phyloP scores from a whole-genome alignment of 2,113 vertebrate genomes.

The Benitochromis conjunctus region DNA sequence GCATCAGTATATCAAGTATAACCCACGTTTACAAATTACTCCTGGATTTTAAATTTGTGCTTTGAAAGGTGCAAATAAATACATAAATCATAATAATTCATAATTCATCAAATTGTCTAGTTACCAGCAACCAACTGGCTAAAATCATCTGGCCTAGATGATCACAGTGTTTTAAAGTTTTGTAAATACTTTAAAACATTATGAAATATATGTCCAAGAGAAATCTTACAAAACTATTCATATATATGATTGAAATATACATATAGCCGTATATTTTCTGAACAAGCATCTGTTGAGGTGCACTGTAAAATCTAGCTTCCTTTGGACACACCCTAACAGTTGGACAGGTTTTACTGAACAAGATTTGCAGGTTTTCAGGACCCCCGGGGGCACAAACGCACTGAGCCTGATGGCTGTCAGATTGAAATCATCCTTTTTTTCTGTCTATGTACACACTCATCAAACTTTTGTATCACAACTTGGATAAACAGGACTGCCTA shows the following conservation, averaged over 20 bases:
- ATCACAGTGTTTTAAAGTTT: no score
- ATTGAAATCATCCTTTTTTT: background rate
- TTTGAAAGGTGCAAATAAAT: background rate
- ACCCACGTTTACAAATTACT: background rate
- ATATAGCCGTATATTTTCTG: background rate
- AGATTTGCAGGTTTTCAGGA: background rate
- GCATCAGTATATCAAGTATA: background rate
- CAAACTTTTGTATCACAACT: background rate
- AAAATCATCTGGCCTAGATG: no score
- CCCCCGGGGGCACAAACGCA: rapidly evolving
- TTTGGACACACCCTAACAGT: rapidly evolving
- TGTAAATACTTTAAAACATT: no score
- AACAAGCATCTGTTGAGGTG: background rate
- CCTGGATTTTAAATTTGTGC: background rate
- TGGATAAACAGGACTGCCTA: background rate
- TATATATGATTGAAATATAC: no score
- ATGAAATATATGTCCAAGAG: no score
- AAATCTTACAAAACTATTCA: no score
- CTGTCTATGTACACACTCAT: background rate
- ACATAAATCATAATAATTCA: background rate
- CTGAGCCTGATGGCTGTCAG: background rate
- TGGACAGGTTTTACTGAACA: background rate
- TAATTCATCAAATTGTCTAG: no score
- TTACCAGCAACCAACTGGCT: no score
- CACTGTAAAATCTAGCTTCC: background rate